Base-by-base conservation (phyloP, 1,140 invertebrate species). In the Drosophila leontia region DNA sequence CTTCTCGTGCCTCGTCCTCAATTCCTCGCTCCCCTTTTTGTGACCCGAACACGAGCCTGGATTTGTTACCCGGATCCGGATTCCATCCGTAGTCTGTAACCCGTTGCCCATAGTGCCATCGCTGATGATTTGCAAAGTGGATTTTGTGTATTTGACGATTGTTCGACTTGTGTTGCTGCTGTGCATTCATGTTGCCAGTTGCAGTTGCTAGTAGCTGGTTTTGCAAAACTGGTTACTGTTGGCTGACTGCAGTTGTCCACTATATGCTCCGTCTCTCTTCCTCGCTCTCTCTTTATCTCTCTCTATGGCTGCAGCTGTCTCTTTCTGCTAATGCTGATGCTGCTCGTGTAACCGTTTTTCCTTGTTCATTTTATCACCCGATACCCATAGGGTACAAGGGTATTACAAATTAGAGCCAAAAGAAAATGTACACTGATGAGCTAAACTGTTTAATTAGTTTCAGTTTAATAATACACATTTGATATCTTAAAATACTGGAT, bases 101-200 rank as follows among this genome's bases (percentile, higher is more conserved):
- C 50, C 50, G 29, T 34, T 7, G 42, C 62, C 62, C 55, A 44
- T 44, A 60, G 35, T 45, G 37, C 76, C 63, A 69, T 77, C 58
- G 76, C 55, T 83, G 84, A 88, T 88, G 83, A 88, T 87, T 87
- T 87, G 83, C 70, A 87, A 87, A 87, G 84, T 87, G 83, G 67
- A 88, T 87, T 87, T 87, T 87, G 83, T 87, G 83, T 86, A 86
- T 87, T 86, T 86, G 83, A 87, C 77, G 83, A 87, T 87, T 85
- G 82, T 85, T 85, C 82, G 82, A 85, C 78, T 86, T 70, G 74
- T 68, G 61, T 37, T 55, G 60, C 50, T 78, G 79, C 51, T 53
- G 51, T 42, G 60, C 58, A 35, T 39, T 47, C n/a, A 42, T 67
- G 61, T 32, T 63, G 63, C 23, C 47, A 32, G 34, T 55, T 39